These are phyloP conservation scores for Salvator merianae DNA, from an alignment of 2,113 vertebrate species.

Conservation along the genomic window DNA sequence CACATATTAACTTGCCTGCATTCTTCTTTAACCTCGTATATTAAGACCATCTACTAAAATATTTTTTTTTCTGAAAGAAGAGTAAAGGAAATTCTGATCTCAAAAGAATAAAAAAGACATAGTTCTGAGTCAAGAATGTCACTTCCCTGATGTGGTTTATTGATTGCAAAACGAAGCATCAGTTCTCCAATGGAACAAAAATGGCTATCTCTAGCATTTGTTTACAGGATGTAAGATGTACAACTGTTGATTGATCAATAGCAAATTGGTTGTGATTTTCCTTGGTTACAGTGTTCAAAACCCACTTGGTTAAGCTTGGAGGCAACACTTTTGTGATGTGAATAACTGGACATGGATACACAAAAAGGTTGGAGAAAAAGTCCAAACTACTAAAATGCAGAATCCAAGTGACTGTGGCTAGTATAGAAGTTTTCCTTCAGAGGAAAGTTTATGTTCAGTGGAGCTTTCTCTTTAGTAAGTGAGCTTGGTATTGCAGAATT, in stretches of 20 bases:
- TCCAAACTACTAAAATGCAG: not conserved
- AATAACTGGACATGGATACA: not conserved
- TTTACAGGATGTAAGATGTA: not conserved
- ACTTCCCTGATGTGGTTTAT: constrained; percentile 7
- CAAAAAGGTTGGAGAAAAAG: not conserved
- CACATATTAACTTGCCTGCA: not conserved
- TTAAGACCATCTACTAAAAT: constrained; percentile 1
- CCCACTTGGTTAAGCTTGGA: not conserved
- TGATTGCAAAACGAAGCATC: not conserved
- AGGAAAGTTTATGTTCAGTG: too few relatives aligned
- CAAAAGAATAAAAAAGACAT: not conserved
- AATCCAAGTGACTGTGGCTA: not conserved
- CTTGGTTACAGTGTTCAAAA: not conserved
- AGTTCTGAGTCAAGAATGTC: not conserved
- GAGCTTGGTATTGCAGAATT: too few relatives aligned
- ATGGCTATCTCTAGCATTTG: not conserved
- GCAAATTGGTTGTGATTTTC: not conserved
- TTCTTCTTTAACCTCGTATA: not conserved
- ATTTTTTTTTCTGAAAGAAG: not conserved
- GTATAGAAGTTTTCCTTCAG: too few relatives aligned
- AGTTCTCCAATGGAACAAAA: constrained; percentile 8
- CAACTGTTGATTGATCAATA: constrained; percentile 8
- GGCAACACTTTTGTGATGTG: not conserved
- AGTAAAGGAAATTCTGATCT: not conserved
- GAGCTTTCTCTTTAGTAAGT: too few relatives aligned